A percentile compares a stretch with the other conserved stretches of the same genome.
These are phyloP conservation scores for Neoniphon sammara DNA, from an alignment of 2,797 vertebrate species.

Conservation along the genomic window DNA sequence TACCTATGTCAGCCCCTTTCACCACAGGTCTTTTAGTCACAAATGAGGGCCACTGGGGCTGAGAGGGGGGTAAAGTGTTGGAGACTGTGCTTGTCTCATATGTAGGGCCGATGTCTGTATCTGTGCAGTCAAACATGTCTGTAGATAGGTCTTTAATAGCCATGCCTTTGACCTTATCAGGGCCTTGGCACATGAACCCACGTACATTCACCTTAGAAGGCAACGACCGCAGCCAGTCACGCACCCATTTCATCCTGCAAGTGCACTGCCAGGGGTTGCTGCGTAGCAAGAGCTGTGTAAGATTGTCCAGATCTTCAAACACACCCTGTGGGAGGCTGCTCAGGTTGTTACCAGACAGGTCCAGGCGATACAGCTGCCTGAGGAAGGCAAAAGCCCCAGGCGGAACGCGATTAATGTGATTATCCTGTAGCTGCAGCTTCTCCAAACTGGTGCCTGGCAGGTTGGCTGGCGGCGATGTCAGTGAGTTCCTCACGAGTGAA, in stretches of 20 bases:
- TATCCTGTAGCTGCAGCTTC: slow-evolving; percentile 98
- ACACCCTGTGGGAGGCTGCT: slow-evolving; percentile 97
- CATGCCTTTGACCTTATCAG: slow-evolving; percentile 98
- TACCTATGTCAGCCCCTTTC: slow-evolving; percentile 88
- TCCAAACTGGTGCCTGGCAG: slow-evolving; percentile 93
- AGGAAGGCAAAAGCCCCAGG: slow-evolving; percentile 94
- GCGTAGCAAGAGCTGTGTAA: slow-evolving; percentile 96
- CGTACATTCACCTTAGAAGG: slow-evolving; percentile 96
- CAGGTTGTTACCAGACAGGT: slow-evolving; percentile 98
- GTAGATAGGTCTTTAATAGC: slow-evolving; percentile 96
- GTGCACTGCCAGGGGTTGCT: slow-evolving; percentile 99
- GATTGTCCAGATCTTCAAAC: slow-evolving; percentile 98
- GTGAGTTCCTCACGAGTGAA: slow-evolving; percentile 94
- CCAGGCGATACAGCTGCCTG: slow-evolving; percentile 95
- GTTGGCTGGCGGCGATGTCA: slow-evolving; percentile 94
- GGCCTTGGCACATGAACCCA: slow-evolving; percentile 99
- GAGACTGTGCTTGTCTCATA: slow-evolving; percentile 91
- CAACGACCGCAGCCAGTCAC: slow-evolving; percentile 94
- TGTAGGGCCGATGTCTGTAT: slow-evolving; percentile 82
- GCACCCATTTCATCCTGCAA: slow-evolving; percentile 99
- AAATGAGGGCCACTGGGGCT: slow-evolving; percentile 91
- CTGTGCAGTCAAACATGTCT: slow-evolving; percentile 94
- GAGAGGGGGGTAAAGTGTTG: slow-evolving; percentile 87
- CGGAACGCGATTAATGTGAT: slow-evolving; percentile 96
- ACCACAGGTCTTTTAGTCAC: slow-evolving; percentile 92